Evolutionary conservation across 2,113 vertebrate species (phyloP).

Genomic region (Chelonoidis abingdonii): DNA sequence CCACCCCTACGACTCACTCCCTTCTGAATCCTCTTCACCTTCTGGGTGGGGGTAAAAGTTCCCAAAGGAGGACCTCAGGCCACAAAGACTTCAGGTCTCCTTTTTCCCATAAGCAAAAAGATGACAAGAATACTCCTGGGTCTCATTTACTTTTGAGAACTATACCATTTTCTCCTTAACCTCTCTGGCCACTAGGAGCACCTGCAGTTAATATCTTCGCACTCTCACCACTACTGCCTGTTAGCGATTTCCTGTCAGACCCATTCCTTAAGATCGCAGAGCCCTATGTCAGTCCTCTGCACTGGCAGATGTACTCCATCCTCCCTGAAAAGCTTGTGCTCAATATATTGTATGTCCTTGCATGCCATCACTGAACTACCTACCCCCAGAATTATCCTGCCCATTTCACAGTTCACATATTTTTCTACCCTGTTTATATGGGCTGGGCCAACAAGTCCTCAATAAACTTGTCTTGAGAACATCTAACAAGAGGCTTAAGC

Average conservation of each 20-base stretch:
- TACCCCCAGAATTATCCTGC: not conserved
- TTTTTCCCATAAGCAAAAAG: not conserved
- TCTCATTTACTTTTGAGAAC: not conserved
- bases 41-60: not conserved
- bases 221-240: not conserved
- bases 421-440: not conserved
- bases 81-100: not conserved
- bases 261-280: not conserved
- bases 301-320: not conserved
- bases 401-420: not conserved
- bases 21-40: not conserved
- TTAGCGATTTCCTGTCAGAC: not conserved
- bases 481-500: no score
- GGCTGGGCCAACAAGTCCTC: not conserved
- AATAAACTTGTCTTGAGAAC: not conserved
- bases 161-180: not conserved
- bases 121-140: not conserved
- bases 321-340: not conserved
- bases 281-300: not conserved
- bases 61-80: not conserved
- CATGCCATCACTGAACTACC: not conserved
- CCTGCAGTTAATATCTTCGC: not conserved
- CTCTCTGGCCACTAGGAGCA: not conserved
- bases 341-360: not conserved
- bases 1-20: not conserved